Base-by-base conservation (phyloP, 2,113 vertebrate species). In the Tragelaphus strepsiceros region DNA sequence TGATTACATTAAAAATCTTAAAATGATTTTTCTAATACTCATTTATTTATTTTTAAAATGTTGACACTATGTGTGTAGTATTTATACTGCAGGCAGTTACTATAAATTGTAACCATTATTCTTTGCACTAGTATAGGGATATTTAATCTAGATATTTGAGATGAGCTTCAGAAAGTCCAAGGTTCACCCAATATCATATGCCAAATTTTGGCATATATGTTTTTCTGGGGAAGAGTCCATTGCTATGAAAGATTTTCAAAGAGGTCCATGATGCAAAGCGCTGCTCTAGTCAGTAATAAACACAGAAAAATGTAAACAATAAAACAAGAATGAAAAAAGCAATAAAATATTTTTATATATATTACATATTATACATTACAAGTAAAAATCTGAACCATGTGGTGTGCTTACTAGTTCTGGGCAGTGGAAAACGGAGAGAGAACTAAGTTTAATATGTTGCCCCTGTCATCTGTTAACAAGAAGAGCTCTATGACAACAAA, bases 231-330 rank as follows among this genome's bases (percentile, higher is more conserved):
- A 15, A 64, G 35, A 87, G 39, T 77, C 7, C 6, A 93, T 0
- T 46, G 9, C 21, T 77, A 54, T 64, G 53, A 93, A 82, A 92
- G 26, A 86, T 77, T 96, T 95, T 95, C 78, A 93, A 92, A 86
- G 86, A 77, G n/a, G 35, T 46, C 21, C 39, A 90, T 13, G 81
- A 93, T 77, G 21, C 22, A 90, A 96, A 95, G 88, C 85, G 5
- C 54, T 87, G n/a, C 26, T 82, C 16, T 82, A n/a, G 22, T 90
- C 49, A 92, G 67, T 62, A 97, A 87, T 51, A 71, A 93, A 80
- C n/a, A 71, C 0, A 10, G 61, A 62, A 90, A 87, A 92, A 43
- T 46, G 46, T 89, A 81, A 94, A n/a, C 24, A 94, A 86, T 64
- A 90, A 91, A 71, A 80, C 3, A 61, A 81, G n/a, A 81, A 95